phyloP scores from a whole-genome alignment of 2,888 invertebrate species.

The Tryphoninae sp. region DNA sequence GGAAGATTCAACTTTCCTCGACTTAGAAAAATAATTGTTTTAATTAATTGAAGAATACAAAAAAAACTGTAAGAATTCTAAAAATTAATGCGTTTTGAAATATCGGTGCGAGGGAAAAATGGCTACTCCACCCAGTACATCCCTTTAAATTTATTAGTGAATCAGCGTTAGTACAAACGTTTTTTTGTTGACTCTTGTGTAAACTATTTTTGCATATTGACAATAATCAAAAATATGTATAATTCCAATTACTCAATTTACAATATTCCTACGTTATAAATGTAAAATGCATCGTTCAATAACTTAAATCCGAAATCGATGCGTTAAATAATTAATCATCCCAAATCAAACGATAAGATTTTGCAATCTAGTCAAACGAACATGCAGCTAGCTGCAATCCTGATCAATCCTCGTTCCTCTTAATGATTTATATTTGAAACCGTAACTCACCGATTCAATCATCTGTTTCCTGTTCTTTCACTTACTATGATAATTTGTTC shows the following conservation, averaged over 20 bases:
- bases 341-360: not conserved
- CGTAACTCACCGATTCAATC: not conserved
- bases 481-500: not conserved
- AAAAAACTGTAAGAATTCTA: too few relatives aligned
- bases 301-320: not conserved
- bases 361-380: conserved; percentile 57
- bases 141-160: too few relatives aligned
- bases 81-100: too few relatives aligned
- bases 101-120: too few relatives aligned
- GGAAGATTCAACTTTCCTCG: not conserved
- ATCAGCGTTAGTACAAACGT: too few relatives aligned
- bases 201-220: too few relatives aligned
- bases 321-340: not conserved
- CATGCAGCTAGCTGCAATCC: conserved; percentile 7
- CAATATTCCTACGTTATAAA: not conserved
- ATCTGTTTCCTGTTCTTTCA: not conserved
- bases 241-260: too few relatives aligned
- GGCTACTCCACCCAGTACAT: too few relatives aligned
- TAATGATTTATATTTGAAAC: not conserved
- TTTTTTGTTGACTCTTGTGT: too few relatives aligned
- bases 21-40: not conserved
- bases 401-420: conserved; percentile 8
- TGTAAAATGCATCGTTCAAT: not conserved
- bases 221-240: too few relatives aligned
- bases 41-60: too few relatives aligned